Percentiles rank a stretch among this genome's conserved stretches.
These are phyloP conservation scores for Thymelicus lineola DNA, from an alignment of 2,888 invertebrate genomes.

Conservation along the genomic window DNA sequence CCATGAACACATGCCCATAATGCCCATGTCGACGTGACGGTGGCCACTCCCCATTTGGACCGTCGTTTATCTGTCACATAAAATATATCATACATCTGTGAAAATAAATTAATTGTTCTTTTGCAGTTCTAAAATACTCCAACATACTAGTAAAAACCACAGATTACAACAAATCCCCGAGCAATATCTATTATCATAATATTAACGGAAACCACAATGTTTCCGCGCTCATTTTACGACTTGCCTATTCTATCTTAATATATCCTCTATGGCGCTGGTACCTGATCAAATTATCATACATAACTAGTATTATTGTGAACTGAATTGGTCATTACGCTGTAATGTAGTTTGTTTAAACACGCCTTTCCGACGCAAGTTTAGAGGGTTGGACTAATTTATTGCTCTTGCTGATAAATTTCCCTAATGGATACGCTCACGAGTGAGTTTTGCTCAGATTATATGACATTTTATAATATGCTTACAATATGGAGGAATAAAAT, in stretches of 20 bases:
- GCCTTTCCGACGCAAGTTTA: conserved; percentile 59
- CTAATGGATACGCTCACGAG: conserved; percentile 49
- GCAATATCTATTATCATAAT: neutral
- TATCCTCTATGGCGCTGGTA: conserved; percentile 38
- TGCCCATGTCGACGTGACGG: no score
- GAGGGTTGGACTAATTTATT: conserved; percentile 67
- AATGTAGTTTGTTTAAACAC: conserved; percentile 80
- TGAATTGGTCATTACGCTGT: conserved; percentile 73
- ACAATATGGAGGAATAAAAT: no score
- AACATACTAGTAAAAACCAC: no score
- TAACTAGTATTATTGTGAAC: conserved; percentile 53
- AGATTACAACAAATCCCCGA: neutral
- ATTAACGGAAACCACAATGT: neutral
- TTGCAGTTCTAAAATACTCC: no score
- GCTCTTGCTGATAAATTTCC: conserved; percentile 73
- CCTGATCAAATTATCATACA: conserved; percentile 57
- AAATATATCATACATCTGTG: no score
- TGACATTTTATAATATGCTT: neutral
- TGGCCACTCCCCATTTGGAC: no score
- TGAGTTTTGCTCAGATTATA: conserved; percentile 8
- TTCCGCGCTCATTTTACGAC: conserved; percentile 50
- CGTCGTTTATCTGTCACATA: no score
- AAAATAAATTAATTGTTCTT: no score
- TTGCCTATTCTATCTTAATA: conserved; percentile 67
- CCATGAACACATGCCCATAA: no score